Evolutionary conservation across 2,888 invertebrate species (phyloP).

Genomic region (Mayetiola destructor): DNA sequence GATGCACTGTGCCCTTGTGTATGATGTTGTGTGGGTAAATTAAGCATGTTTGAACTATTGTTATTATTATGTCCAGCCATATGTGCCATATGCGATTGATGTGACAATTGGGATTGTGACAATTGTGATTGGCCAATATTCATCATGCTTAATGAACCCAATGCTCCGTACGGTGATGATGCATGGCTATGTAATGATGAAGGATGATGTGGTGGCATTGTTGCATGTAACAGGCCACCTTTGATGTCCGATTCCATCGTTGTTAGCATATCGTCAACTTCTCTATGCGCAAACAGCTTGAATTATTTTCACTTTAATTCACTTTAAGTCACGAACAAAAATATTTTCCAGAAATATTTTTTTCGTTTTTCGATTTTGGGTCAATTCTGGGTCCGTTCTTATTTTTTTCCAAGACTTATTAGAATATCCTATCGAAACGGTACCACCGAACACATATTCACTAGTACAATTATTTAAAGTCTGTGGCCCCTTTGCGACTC

Average conservation of each 20-base stretch:
- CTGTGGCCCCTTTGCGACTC: no score
- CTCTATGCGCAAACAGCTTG: slow-evolving; percentile 75
- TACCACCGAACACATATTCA: not conserved
- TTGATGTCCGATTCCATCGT: slow-evolving; percentile 87
- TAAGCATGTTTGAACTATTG: slow-evolving; percentile 16
- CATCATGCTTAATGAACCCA: slow-evolving; percentile 58
- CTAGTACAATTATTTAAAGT: no score
- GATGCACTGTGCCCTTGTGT: slow-evolving; percentile 26
- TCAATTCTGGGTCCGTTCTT: not conserved
- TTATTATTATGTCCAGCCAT: slow-evolving; percentile 31
- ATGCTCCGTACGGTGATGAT: slow-evolving; percentile 38
- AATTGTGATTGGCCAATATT: slow-evolving; percentile 49
- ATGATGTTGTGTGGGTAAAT: slow-evolving; percentile 25
- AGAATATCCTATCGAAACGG: not conserved
- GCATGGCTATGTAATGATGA: slow-evolving; percentile 47
- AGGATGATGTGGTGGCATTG: slow-evolving; percentile 72
- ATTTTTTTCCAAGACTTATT: not conserved
- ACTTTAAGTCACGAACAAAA: slow-evolving; percentile 3
- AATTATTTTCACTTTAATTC: not conserved
- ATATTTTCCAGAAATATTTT: not conserved
- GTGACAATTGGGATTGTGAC: slow-evolving; percentile 44
- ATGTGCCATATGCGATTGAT: slow-evolving; percentile 42
- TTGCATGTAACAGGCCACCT: slow-evolving; percentile 73
- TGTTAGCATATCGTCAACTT: slow-evolving; percentile 62
- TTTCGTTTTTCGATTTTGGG: not conserved